Conservation (phyloP, 1,140 invertebrate genomes). For the Drosophila mayri region DNA sequence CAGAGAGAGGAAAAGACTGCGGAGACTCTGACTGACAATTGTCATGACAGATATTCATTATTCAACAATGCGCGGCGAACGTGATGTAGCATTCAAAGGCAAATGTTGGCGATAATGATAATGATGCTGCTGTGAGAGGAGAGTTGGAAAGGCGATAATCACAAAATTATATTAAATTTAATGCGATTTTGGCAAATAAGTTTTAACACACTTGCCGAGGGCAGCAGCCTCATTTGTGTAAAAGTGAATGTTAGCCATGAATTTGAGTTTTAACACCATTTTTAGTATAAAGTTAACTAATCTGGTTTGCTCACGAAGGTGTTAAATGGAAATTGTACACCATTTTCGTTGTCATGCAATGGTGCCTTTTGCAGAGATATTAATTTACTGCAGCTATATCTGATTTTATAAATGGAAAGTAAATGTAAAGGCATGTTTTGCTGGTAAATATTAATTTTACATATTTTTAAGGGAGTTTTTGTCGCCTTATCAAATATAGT, state of each 20-base stretch:
- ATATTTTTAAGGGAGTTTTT: not conserved
- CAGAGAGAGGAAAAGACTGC: conserved; percentile 18
- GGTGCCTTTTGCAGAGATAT: conserved; percentile 10
- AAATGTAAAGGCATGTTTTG: not conserved
- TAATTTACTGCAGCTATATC: conserved; percentile 5
- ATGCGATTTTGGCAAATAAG: conserved; percentile 43
- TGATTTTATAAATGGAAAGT: conserved; percentile 25
- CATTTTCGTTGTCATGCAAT: conserved; percentile 33
- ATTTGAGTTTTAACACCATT: conserved; percentile 2
- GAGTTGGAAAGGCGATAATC: conserved; percentile 63
- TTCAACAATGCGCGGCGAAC: conserved; percentile 58
- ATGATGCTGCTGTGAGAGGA: conserved; percentile 20
- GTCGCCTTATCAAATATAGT: not conserved
- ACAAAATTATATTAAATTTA: conserved; percentile 66
- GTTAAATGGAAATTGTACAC: conserved; percentile 45
- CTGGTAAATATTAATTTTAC: not conserved
- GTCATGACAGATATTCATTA: conserved; percentile 67
- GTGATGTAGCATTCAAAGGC: conserved; percentile 67
- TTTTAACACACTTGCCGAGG: conserved; percentile 46
- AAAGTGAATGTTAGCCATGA: conserved; percentile 40
- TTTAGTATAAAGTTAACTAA: not conserved
- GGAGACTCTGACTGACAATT: conserved; percentile 37
- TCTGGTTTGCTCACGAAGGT: conserved; percentile 33
- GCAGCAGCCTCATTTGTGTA: conserved; percentile 3
- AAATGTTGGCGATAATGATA: conserved; percentile 32